Percentiles rank a stretch among this genome's conserved stretches.
Evolutionary conservation across 2,797 vertebrate genomes (phyloP).

Genomic region (Melanotaenia boesemani): DNA sequence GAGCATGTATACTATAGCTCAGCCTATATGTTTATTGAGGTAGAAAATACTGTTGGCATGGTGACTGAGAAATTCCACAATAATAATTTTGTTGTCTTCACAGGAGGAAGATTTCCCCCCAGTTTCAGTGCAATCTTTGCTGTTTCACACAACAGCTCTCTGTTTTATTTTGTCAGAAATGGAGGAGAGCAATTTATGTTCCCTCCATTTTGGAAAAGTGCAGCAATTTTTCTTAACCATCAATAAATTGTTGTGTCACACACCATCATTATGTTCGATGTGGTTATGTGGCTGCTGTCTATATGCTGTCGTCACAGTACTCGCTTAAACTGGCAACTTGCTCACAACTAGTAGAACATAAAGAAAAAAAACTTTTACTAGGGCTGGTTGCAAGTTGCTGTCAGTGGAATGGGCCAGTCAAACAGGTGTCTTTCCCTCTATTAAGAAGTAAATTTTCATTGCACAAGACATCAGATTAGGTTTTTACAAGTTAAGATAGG

Average conservation of each 20-base stretch:
- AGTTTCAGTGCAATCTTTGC: constrained; percentile 6
- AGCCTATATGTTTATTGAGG: not conserved
- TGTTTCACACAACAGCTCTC: constrained; percentile 5
- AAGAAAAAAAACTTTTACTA: not conserved
- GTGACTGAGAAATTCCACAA: not conserved
- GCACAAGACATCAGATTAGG: no score
- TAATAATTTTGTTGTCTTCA: not conserved
- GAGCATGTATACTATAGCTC: not conserved
- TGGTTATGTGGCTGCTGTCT: not conserved
- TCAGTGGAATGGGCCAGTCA: not conserved
- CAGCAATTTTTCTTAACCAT: constrained; percentile 10
- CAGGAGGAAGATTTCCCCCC: constrained; percentile 8
- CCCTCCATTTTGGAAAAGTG: not conserved
- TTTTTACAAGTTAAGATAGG: no score
- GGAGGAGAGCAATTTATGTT: constrained; percentile 10
- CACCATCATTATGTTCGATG: constrained; percentile 4
- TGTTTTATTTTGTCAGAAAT: constrained; percentile 24
- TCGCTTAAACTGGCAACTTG: not conserved
- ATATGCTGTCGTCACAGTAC: not conserved
- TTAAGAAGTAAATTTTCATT: no score
- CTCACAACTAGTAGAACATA: not conserved
- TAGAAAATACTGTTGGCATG: not conserved
- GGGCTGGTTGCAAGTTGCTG: not conserved
- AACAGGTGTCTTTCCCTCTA: not conserved
- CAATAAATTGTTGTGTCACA: constrained; percentile 2